Conservation (phyloP, 1,140 invertebrate species). For the Solenopsis invicta region DNA sequence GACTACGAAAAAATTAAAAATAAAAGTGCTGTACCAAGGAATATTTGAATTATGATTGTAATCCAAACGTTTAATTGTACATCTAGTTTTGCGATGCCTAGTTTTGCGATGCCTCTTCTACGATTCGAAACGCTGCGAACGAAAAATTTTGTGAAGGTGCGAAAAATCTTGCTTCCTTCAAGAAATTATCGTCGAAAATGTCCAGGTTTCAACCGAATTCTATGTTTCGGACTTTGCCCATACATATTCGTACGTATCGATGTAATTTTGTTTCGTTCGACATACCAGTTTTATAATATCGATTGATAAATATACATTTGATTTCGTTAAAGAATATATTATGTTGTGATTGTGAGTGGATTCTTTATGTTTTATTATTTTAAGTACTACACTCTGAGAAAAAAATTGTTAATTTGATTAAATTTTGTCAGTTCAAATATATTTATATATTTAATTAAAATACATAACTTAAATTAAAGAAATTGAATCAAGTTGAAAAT, state of each 20-base stretch:
- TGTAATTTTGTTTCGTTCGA: not conserved
- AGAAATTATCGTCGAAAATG: not conserved
- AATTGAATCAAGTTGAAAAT: too few relatives aligned
- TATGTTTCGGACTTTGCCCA: not conserved
- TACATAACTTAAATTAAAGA: too few relatives aligned
- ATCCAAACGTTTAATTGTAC: not conserved
- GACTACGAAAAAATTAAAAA: not conserved
- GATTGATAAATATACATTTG: not conserved
- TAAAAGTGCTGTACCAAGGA: not conserved
- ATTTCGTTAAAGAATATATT: not conserved
- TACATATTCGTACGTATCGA: slow-evolving; percentile 1
- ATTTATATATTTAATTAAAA: too few relatives aligned
- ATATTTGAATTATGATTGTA: not conserved
- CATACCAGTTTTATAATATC: not conserved
- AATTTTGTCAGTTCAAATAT: too few relatives aligned
- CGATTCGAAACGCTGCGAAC: not conserved
- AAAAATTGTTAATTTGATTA: too few relatives aligned
- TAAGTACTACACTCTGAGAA: not conserved
- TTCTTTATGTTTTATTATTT: not conserved
- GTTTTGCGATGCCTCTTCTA: not conserved
- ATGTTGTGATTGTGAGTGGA: not conserved
- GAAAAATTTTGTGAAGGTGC: not conserved
- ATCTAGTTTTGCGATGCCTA: not conserved
- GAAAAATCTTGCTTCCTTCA: not conserved
- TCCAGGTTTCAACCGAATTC: too few relatives aligned